Base-by-base conservation (phyloP, 1,140 invertebrate species). In the Pentalonia nigronervosa region DNA sequence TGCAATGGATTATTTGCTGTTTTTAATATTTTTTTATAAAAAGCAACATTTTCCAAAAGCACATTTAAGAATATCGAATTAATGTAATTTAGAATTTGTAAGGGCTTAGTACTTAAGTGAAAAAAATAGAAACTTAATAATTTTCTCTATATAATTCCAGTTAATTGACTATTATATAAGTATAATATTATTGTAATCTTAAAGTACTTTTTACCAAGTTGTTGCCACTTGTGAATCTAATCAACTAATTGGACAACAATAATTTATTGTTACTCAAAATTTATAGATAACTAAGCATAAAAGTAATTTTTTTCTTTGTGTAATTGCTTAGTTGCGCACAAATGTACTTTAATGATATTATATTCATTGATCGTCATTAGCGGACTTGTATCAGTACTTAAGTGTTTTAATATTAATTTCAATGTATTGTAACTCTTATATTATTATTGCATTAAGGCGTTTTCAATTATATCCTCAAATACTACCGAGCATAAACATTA, bases 31-130 rank as follows among this genome's bases (percentile, higher is more conserved):
- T 56, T 47, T 56, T 56, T 34, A 56, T 36, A 9, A 36, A 48
- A 89, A 89, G 36, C 17, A 89, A 88, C 48, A 50, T 50, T 34
- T 88, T 50, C 20, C 86, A 34, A 50, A 53, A 23, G 47, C 41
- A 53, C 48, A 89, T 53, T 89, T 53, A n/a, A 53, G 87, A 89
- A 36, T 53, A 89, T 88, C 30, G 45, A 47, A 48, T 48, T 88
- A 88, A 89, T 89, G 7, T 89, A 23, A 53, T 89, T 36, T 89
- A 53, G 20, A 89, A 89, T 8, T 34, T 36, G n/a, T 89, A 34
- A 87, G 25, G 25, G 45, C 84, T 87, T 30, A 41, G 83, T 41
- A 87, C 45, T 47, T 87, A 87, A 87, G 23, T 41, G 30, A 84
- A 41, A 36, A 41, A 23, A 25, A 45, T 25, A 84, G 41, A 41